Base-by-base conservation (phyloP, 2,797 vertebrate genomes). In the Rhinella marina region DNA sequence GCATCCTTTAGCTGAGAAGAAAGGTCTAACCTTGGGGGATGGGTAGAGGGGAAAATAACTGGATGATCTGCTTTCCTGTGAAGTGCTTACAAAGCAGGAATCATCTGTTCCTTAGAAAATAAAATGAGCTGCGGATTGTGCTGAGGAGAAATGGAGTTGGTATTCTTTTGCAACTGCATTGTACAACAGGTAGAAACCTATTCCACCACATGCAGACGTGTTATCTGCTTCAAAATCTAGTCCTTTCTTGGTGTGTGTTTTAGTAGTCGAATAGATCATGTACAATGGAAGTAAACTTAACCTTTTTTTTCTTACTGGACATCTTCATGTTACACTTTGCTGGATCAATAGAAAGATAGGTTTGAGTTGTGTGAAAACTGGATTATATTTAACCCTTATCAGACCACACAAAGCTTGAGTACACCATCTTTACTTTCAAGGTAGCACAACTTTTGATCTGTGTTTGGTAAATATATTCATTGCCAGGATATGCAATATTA, bases 121-220 rank as follows among this genome's bases (percentile, higher is more conserved):
- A 72, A 96, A 94, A 95, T 97, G 96, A 96, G 95, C 95, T 94
- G 95, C 95, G 95, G 96, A 96, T 95, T 97, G 96, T 96, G 96
- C 92, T 92, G 95, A 94, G 94, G 93, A 96, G 95, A 96, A 95
- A 93, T 96, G 95, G 97, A 97, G 97, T 96, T 97, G 96, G 96
- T 97, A 96, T 94, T 93, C 95, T 77, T 92, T 95, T 95, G 91
- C n/a, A 64, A 50, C 95, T 96, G 97, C 97, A 98, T 98, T 97
- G 95, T 96, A 92, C 96, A 97, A 96, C 96, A 97, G 95, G 96
- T 96, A 96, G 94, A 96, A 95, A 96, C 95, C 96, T 96, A 96
- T 96, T 97, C 95, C 94, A 95, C 94, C 93, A 91, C 92, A 94
- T 68, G 93, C 95, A 93, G 93, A 93, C 93, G 93, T 93, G 91